Conservation (phyloP, 2,113 vertebrate species). For the human region DNA sequence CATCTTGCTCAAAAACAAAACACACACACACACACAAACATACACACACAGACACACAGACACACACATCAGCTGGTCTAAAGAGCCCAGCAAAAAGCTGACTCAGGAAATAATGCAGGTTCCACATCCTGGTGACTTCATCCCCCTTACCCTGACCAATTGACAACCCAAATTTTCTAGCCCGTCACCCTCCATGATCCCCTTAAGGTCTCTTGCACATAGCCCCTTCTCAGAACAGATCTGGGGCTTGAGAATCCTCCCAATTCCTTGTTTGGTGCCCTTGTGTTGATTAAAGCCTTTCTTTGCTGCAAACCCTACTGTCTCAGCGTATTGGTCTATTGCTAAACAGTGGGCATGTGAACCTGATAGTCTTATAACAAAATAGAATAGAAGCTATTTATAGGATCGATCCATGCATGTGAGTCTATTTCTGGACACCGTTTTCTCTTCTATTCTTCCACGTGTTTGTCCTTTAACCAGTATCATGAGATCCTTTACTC, state of each 20-base stretch:
- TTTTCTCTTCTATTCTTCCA: not conserved
- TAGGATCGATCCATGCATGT: not conserved
- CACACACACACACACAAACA: no score
- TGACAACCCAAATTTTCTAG: not conserved
- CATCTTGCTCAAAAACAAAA: no score
- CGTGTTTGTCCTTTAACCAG: not conserved
- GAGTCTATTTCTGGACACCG: not conserved
- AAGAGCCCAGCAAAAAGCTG: not conserved
- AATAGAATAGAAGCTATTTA: not conserved
- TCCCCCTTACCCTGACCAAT: not conserved
- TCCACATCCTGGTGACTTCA: not conserved
- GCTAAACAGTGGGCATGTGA: not conserved
- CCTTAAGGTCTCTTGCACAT: not conserved
- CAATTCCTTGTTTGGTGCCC: not conserved
- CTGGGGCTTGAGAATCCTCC: not conserved
- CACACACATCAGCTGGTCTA: not conserved
- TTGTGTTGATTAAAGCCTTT: not conserved
- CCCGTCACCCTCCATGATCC: not conserved
- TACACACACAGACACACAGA: no score
- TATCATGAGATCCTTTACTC: not conserved
- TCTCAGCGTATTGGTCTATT: not conserved
- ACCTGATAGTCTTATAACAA: not conserved
- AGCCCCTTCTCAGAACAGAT: not conserved
- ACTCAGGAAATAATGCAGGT: not conserved
- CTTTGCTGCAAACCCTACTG: not conserved